A percentile compares a stretch with the other conserved stretches of the same genome.
Conservation (phyloP, 2,888 invertebrate genomes). For the Tholera decimalis region DNA sequence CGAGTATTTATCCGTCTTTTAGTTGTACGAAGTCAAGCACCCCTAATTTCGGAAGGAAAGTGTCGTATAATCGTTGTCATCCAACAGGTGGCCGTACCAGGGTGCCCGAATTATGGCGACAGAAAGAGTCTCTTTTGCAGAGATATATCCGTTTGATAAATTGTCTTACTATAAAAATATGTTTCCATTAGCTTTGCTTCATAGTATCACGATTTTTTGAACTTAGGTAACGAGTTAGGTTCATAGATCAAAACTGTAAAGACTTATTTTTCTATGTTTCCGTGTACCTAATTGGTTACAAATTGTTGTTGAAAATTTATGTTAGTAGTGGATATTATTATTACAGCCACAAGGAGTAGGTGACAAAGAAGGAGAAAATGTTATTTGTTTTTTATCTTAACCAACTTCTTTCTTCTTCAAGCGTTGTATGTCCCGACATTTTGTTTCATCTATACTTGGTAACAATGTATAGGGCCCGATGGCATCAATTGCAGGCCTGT, state of each 20-base stretch:
- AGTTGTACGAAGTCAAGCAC: conserved; percentile 33
- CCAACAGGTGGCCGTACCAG: conserved; percentile 59
- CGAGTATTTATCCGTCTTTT: conserved; percentile 7
- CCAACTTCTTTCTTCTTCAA: background rate
- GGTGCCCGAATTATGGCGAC: conserved; percentile 23
- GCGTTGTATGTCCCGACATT: background rate
- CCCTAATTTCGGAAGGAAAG: conserved; percentile 52
- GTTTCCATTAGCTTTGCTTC: background rate
- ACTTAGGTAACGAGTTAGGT: background rate
- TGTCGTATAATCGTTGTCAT: conserved; percentile 50
- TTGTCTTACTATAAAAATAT: background rate
- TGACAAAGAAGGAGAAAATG: background rate
- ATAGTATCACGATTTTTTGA: conserved; percentile 3
- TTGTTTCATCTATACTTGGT: background rate
- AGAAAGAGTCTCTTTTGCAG: conserved; percentile 14
- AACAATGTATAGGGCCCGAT: conserved; percentile 20
- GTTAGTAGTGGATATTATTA: background rate
- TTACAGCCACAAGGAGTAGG: background rate
- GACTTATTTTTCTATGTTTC: background rate
- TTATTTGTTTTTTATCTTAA: background rate
- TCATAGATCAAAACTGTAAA: conserved; percentile 7
- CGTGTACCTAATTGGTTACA: background rate
- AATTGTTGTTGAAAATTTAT: background rate
- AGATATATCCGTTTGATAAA: conserved; percentile 4
- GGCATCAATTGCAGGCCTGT: conserved; percentile 47